Conservation (phyloP, 2,888 invertebrate genomes). For the Trissonchulus sp. region DNA sequence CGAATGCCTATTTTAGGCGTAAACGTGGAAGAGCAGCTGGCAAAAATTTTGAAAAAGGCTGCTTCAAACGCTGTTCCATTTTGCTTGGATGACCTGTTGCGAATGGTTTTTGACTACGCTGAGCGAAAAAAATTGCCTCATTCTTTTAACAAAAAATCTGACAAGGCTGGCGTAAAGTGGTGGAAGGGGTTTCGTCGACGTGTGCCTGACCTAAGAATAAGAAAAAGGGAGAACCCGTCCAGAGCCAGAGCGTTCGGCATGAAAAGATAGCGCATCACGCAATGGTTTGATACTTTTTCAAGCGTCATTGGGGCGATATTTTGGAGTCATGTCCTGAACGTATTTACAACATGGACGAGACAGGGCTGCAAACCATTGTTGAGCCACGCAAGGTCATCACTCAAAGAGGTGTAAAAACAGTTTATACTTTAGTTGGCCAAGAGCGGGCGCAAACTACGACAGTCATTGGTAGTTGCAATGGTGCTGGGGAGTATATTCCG, state of each 20-base stretch:
- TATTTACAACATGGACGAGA: background rate
- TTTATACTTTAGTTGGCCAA: background rate
- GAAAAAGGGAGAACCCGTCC: background rate
- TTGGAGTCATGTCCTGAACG: background rate
- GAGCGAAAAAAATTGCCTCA: background rate
- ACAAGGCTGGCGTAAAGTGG: background rate
- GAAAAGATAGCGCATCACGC: background rate
- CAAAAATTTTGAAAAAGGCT: background rate
- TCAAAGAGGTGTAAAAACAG: background rate
- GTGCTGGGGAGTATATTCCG: background rate
- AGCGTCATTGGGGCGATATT: background rate
- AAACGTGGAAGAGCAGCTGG: background rate
- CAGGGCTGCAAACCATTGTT: background rate
- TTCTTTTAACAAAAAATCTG: background rate
- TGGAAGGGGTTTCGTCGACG: background rate
- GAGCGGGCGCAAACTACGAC: background rate
- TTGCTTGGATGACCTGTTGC: background rate
- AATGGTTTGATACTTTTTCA: background rate
- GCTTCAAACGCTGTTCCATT: background rate
- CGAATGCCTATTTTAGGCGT: background rate
- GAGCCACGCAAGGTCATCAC: background rate
- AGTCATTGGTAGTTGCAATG: background rate
- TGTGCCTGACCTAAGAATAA: background rate
- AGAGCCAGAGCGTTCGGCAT: background rate
- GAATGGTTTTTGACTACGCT: background rate